Conservation (phyloP, 1,140 invertebrate genomes). For the Psix sp. region DNA sequence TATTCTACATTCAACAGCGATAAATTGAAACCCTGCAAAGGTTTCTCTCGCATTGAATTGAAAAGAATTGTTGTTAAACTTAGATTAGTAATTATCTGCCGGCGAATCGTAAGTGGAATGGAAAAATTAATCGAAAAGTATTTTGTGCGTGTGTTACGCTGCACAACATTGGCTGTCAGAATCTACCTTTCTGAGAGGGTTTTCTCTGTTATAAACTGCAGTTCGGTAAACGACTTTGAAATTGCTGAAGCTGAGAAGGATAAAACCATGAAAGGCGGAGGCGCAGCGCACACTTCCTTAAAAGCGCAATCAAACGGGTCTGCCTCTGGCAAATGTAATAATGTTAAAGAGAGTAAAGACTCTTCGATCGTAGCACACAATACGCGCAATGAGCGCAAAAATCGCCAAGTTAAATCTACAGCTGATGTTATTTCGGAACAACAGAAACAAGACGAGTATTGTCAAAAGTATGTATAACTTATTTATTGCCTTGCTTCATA, state of each 20-base stretch:
- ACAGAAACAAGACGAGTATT: constrained; percentile 81
- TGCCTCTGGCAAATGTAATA: constrained; percentile 74
- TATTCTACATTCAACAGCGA: constrained; percentile 24
- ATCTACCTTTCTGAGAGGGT: constrained; percentile 44
- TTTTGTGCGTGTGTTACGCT: constrained; percentile 30
- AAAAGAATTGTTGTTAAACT: constrained; percentile 1
- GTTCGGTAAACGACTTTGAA: constrained; percentile 79
- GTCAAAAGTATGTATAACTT: constrained; percentile 75
- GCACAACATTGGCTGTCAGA: constrained; percentile 23
- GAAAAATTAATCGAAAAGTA: constrained; percentile 46
- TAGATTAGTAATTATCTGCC: constrained; percentile 13
- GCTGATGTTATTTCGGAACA: constrained; percentile 77
- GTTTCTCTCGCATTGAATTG: constrained; percentile 17
- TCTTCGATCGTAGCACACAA: constrained; percentile 77
- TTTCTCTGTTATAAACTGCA: constrained; percentile 62
- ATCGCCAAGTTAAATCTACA: constrained; percentile 77
- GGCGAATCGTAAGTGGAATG: constrained; percentile 17
- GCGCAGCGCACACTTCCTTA: constrained; percentile 66
- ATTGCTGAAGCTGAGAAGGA: constrained; percentile 78
- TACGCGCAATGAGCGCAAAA: constrained; percentile 79
- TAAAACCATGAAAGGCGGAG: constrained; percentile 73
- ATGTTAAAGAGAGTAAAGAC: constrained; percentile 76
- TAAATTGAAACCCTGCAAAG: constrained; percentile 29
- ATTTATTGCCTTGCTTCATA: too few species aligned
- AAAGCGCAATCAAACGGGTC: constrained; percentile 74